Evolutionary conservation across 2,113 vertebrate genomes (phyloP).

Genomic region (Gymnogyps californianus): DNA sequence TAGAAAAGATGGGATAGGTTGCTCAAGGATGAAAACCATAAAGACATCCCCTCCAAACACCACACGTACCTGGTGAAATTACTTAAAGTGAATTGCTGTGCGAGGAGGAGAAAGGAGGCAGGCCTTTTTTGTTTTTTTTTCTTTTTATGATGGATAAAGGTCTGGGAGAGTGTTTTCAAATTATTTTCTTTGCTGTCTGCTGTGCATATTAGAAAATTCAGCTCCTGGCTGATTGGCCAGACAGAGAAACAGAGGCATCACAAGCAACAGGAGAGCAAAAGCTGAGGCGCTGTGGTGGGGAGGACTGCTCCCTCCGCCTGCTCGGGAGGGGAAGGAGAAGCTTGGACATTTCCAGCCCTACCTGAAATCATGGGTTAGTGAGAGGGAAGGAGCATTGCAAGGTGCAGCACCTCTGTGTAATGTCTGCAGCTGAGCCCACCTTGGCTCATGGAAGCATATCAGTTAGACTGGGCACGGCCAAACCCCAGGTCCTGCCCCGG

Average conservation of each 20-base stretch:
- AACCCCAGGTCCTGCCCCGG: accelerated
- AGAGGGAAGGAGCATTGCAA: background rate
- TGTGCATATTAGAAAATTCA: background rate
- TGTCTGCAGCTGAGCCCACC: background rate
- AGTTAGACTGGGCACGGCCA: background rate
- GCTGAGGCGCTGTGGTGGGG: accelerated
- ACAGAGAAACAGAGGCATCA: background rate
- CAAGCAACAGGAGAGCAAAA: background rate
- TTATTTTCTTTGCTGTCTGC: background rate
- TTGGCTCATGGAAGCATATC: background rate
- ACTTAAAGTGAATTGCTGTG: background rate
- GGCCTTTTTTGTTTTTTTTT: background rate
- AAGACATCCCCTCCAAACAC: background rate
- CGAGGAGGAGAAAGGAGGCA: background rate
- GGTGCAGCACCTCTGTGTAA: background rate
- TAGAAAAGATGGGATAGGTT: background rate
- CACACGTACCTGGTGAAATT: background rate
- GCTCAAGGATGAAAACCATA: background rate
- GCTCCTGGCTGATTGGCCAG: background rate
- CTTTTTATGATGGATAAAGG: background rate
- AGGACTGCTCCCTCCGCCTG: background rate
- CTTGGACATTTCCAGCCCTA: background rate
- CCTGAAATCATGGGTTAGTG: background rate
- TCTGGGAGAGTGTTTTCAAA: background rate
- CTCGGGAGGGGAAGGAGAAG: background rate